Conservation (phyloP, 2,888 invertebrate genomes). For the Napeogenes sylphis region DNA sequence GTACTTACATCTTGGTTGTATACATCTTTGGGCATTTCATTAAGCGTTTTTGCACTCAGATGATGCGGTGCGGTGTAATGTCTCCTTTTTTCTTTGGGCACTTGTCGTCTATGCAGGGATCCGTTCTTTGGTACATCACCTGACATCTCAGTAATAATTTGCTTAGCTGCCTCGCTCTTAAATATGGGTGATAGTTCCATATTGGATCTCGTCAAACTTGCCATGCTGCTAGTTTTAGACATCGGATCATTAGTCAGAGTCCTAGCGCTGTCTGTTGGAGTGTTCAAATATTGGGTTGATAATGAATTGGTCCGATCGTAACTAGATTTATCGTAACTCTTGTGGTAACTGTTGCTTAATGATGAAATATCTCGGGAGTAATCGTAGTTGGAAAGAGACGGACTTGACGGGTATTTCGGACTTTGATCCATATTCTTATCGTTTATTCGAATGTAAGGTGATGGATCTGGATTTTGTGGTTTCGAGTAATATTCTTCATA, state of each 20-base stretch:
- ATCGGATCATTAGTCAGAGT: constrained; percentile 70
- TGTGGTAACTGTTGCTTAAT: constrained; percentile 64
- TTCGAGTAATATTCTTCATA: constrained; percentile 62
- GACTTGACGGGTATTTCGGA: constrained; percentile 70
- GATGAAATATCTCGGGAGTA: constrained; percentile 67
- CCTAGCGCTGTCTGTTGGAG: constrained; percentile 67
- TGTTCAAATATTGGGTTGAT: constrained; percentile 68
- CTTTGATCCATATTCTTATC: constrained; percentile 66
- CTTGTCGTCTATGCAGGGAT: constrained; percentile 80
- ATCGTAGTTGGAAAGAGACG: constrained; percentile 69
- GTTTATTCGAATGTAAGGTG: constrained; percentile 50
- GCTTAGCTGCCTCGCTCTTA: constrained; percentile 90
- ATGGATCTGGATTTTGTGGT: constrained; percentile 47
- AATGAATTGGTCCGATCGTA: constrained; percentile 62
- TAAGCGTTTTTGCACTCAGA: constrained; percentile 79
- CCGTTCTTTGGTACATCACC: constrained; percentile 76
- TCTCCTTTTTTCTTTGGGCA: constrained; percentile 89
- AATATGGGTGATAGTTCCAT: constrained; percentile 87
- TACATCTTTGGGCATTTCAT: constrained; percentile 72
- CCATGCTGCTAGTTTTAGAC: constrained; percentile 70
- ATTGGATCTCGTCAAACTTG: constrained; percentile 64
- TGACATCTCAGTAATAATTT: constrained; percentile 90
- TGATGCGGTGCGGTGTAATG: constrained; percentile 93
- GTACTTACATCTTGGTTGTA: constrained; percentile 70
- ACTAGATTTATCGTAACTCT: constrained; percentile 58